Percentiles rank a stretch among this genome's conserved stretches.
Evolutionary conservation across 2,888 invertebrate species (phyloP).

Genomic region (Machimus atricapillus): DNA sequence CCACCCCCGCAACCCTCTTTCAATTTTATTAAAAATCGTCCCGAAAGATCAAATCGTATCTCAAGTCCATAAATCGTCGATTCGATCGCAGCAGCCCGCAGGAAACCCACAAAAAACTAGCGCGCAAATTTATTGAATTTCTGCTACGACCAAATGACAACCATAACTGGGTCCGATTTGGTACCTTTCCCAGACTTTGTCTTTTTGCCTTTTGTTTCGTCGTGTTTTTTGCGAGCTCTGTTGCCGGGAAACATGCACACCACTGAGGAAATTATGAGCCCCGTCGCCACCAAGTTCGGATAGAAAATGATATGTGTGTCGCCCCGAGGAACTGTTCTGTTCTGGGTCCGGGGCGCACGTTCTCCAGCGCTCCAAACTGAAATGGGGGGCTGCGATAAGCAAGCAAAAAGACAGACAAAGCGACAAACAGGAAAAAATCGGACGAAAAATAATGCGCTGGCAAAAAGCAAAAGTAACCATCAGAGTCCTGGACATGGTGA

Average conservation of each 20-base stretch:
- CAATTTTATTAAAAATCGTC: neutral
- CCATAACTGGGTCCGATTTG: neutral
- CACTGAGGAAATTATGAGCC: neutral
- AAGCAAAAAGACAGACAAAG: neutral
- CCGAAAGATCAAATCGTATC: neutral
- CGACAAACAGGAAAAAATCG: neutral
- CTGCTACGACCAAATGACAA: neutral
- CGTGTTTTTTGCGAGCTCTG: neutral
- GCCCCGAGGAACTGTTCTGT: neutral
- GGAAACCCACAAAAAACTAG: neutral
- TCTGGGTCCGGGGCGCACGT: neutral
- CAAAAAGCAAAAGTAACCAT: neutral
- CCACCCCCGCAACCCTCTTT: neutral
- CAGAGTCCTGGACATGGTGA: constrained; percentile 3
- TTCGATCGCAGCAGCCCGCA: neutral
- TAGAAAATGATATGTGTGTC: neutral
- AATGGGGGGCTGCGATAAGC: neutral
- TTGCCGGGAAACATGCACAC: neutral
- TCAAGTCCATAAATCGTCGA: neutral
- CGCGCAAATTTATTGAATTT: neutral
- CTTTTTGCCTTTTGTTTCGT: neutral
- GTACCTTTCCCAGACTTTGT: neutral
- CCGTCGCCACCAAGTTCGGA: neutral
- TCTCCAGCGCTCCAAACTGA: neutral
- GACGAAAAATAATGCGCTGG: neutral